These are phyloP conservation scores for Microcebus griseorufus DNA, from an alignment of 2,113 vertebrate species.

Conservation along the genomic window DNA sequence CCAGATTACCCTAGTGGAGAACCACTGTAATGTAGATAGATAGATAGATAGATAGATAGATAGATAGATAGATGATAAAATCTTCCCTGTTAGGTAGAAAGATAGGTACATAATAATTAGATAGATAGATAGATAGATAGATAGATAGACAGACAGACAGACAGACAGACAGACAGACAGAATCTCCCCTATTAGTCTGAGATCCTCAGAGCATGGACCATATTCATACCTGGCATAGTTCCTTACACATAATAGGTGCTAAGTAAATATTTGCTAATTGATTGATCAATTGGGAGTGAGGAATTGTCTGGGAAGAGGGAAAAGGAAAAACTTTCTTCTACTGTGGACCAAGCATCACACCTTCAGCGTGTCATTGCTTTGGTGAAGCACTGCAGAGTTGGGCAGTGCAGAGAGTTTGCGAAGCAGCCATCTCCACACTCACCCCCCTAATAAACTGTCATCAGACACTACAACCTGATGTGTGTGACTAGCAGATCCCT, in stretches of 20 bases:
- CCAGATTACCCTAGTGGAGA: not conserved
- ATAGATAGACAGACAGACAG: no score
- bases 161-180: not conserved
- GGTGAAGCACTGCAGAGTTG: no score
- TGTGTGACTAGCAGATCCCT: not conserved
- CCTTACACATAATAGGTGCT: not conserved
- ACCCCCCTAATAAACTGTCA: accelerated
- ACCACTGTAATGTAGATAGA: not conserved
- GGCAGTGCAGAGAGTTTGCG: not conserved
- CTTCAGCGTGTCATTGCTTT: not conserved
- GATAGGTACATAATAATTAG: not conserved
- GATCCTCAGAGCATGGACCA: not conserved
- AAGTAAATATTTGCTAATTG: not conserved
- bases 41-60: not conserved
- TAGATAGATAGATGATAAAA: not conserved
- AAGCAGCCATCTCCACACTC: not conserved
- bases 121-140: not conserved
- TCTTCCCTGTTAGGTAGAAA: not conserved
- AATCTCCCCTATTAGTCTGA: not conserved
- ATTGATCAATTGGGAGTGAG: not conserved
- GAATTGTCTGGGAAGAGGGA: not conserved
- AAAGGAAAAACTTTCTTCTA: not conserved
- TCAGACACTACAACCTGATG: not conserved
- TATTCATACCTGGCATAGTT: not conserved
- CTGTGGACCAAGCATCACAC: not conserved